Evolutionary conservation across 2,797 vertebrate genomes (phyloP), one percentile per base, ranked within the genome.

Genomic region (Mus minutoides): DNA sequence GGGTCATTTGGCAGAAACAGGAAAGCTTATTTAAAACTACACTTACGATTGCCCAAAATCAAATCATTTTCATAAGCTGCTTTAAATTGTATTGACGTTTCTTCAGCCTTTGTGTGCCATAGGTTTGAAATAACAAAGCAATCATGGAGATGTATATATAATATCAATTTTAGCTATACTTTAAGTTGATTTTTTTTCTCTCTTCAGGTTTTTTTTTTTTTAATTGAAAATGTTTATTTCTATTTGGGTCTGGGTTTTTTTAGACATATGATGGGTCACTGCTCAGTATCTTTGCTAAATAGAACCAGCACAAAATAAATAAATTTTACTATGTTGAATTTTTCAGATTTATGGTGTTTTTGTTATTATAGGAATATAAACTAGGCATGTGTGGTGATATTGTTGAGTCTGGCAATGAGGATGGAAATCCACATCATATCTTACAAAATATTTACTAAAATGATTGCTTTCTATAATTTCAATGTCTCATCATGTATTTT

Each of bases 51-150:
- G 8, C 52, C 89, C n/a, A 9, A 95, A 90, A 71, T 84, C 43
- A 88, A 95, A 97, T 90, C 8, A 76, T 87, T 56, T 94, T 92
- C 62, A 90, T 40, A 86, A 82, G 49, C 31, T 83, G 16, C 73
- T 92, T 94, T 69, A 64, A n/a, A 87, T 80, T 76, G 46, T 71
- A 86, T 87, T 94, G 91, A 89, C 83, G 49, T 77, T 75, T 97
- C 49, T 94, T 78, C 24, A 54, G 19, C n/a, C 89, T 95, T 93
- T 79, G 46, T 69, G 85, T 94, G 40, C 80, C 2, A n/a, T 17
- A 80, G 56, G 58, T 37, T 82, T 62, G 26, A 92, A 92, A 86
- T 92, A 92, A 91, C 8, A 78, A 83, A 96, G 96, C 16, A 2
- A 62, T 82, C 22, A 77, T 29, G 17, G 54, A 91, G 9, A 52